These are phyloP conservation scores for Charadrius vociferus DNA, from an alignment of 2,113 vertebrate species.

Conservation along the genomic window DNA sequence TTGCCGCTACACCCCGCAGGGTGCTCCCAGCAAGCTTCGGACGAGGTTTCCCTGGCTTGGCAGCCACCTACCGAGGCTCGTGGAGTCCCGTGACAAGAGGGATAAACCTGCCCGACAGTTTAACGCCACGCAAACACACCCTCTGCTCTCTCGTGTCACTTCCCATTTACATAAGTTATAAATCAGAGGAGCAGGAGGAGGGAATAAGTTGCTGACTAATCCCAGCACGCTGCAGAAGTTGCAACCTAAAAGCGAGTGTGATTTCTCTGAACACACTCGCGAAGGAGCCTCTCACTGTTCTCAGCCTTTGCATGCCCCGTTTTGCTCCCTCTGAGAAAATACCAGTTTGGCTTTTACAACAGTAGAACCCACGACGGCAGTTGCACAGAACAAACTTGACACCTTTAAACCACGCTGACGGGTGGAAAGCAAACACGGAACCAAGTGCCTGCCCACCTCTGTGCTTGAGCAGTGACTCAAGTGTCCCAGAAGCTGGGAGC, in stretches of 20 bases:
- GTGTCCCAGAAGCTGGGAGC: not conserved
- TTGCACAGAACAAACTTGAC: not conserved
- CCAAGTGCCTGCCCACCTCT: not conserved
- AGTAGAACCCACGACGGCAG: not conserved
- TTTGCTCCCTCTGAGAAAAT: not conserved
- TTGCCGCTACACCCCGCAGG: not conserved
- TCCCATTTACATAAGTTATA: not conserved
- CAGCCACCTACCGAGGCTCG: not conserved
- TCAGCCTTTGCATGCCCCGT: not conserved
- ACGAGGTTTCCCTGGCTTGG: rapidly evolving
- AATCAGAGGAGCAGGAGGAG: conserved; percentile 27
- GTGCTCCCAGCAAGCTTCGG: not conserved
- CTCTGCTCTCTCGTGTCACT: not conserved
- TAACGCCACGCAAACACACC: not conserved
- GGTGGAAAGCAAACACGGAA: not conserved
- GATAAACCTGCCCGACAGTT: not conserved
- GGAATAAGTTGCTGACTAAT: not conserved
- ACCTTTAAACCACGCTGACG: not conserved
- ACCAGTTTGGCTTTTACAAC: not conserved
- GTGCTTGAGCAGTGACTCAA: not conserved
- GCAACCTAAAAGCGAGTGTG: not conserved
- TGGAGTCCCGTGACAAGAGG: not conserved
- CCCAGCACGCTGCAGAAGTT: not conserved
- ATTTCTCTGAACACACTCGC: rapidly evolving
- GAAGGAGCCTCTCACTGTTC: rapidly evolving